A percentile compares a stretch with the other conserved stretches of the same genome.
Evolutionary conservation across 2,888 invertebrate species (phyloP).

Genomic region (Brachypalpus laphriformis): DNA sequence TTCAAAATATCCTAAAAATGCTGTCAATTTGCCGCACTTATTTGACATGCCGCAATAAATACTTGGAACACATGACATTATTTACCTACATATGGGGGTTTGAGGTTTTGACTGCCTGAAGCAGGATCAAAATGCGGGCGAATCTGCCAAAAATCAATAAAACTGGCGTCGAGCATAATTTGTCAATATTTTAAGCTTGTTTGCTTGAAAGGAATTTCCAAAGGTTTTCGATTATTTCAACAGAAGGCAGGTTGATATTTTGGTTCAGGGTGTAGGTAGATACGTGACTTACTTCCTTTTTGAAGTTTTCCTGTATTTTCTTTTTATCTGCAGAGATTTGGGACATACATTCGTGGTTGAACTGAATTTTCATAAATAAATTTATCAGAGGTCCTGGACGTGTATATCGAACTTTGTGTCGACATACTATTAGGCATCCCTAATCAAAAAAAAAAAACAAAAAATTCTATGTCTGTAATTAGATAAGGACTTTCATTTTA

Average conservation of each 20-base stretch:
- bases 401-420: not conserved
- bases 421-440: not conserved
- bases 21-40: constrained; percentile 48
- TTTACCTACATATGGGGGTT: constrained; percentile 19
- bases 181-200: constrained; percentile 10
- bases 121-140: not conserved
- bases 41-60: constrained; percentile 41
- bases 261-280: too few relatives aligned
- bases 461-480: not conserved
- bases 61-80: constrained; percentile 13
- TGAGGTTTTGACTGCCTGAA: not conserved
- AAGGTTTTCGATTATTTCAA: not conserved
- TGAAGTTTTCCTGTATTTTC: not conserved
- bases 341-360: not conserved
- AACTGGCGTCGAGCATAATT: constrained; percentile 3
- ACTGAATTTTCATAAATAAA: not conserved
- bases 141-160: constrained; percentile 6
- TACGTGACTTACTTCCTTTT: not conserved
- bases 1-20: constrained; percentile 5
- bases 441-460: not conserved
- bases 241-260: not conserved
- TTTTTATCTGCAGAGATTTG: not conserved
- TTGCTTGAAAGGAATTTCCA: not conserved
- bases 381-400: not conserved
- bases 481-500: not conserved